Evolutionary conservation across 2,888 invertebrate genomes (phyloP), one percentile per base, ranked within the genome.

Genomic region (Glomeris marginata): DNA sequence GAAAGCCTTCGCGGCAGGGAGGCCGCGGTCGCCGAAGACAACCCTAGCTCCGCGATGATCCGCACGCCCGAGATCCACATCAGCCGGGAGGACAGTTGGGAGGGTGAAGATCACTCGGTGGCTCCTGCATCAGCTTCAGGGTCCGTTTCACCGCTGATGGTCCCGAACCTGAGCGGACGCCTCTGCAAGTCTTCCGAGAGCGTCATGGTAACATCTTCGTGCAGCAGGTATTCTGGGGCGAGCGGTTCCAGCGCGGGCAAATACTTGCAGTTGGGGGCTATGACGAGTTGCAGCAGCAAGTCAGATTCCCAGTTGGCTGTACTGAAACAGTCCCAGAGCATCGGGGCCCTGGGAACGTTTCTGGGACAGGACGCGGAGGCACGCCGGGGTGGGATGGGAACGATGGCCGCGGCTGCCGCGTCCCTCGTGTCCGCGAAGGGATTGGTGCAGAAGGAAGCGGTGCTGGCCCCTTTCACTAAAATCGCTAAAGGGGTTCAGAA

Each of bases 401-500:
- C n/a, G 6, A 28, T 37, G 15, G 43, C 38, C 45, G 49, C 41
- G 35, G 36, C 37, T 6, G 37, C 51, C 4, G 45, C 50, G 2
- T 28, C 48, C 11, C 22, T 47, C 3, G 36, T 45, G 2, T 35
- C 37, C 36, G 21, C 49, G 3, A 21, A 20, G n/a, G 15, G n/a
- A 15, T 35, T 16, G 6, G 34, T 47, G n/a, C 44, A 41, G 6
- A 43, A 47, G 43, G 54, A 54, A 28, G 20, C 47, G 6, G 55
- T 58, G 8, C 48, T 57, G 47, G 55, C 53, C 18, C 84, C 84
- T 0, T 73, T 90, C 22, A 81, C 84, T 0, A 87, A 86, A 64
- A 68, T 90, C 44, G 88, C 88, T 1, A 85, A 84, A 65, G 87
- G 87, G 0, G 80, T 88, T 60, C 87, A 87, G 65, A 82, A 75